A percentile compares a stretch with the other conserved stretches of the same genome.
phyloP scores from a whole-genome alignment of 1,140 invertebrate species.

The Camponotus pennsylvanicus region DNA sequence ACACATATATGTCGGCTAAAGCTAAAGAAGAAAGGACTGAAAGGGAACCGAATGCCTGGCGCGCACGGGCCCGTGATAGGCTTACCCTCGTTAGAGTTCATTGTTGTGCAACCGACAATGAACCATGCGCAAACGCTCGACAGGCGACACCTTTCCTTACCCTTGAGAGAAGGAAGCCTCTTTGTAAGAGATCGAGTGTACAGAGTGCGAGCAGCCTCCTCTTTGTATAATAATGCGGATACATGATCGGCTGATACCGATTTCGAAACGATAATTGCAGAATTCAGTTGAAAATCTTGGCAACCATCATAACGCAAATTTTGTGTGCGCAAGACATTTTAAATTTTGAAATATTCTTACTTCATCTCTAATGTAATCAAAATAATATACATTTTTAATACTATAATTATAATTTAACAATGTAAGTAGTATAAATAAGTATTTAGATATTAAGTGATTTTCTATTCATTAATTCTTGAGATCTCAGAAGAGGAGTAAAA shows the following conservation, averaged over 20 bases:
- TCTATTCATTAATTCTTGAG: no score
- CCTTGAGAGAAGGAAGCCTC: slow-evolving; percentile 70
- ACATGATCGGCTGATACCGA: neutral
- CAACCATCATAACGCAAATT: neutral
- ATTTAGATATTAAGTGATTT: no score
- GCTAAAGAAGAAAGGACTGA: slow-evolving; percentile 56
- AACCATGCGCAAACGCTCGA: slow-evolving; percentile 59
- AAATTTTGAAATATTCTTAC: neutral
- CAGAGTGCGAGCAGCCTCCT: slow-evolving; percentile 29
- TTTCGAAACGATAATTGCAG: neutral
- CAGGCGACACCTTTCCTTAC: slow-evolving; percentile 68
- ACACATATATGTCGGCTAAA: neutral
- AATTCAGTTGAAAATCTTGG: neutral
- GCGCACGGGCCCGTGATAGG: slow-evolving; percentile 67
- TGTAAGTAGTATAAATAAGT: no score
- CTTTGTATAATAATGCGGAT: slow-evolving; percentile 43
- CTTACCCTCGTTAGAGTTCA: slow-evolving; percentile 54
- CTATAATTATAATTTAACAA: no score
- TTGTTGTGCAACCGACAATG: slow-evolving; percentile 70
- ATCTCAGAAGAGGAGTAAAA: no score
- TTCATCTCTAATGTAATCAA: neutral
- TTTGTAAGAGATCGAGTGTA: slow-evolving; percentile 44
- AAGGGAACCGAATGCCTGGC: slow-evolving; percentile 65
- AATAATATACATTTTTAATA: neutral
- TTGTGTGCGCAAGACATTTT: neutral